Evolutionary conservation across 2,113 vertebrate species (phyloP).

Genomic region (Charadrius vociferus): DNA sequence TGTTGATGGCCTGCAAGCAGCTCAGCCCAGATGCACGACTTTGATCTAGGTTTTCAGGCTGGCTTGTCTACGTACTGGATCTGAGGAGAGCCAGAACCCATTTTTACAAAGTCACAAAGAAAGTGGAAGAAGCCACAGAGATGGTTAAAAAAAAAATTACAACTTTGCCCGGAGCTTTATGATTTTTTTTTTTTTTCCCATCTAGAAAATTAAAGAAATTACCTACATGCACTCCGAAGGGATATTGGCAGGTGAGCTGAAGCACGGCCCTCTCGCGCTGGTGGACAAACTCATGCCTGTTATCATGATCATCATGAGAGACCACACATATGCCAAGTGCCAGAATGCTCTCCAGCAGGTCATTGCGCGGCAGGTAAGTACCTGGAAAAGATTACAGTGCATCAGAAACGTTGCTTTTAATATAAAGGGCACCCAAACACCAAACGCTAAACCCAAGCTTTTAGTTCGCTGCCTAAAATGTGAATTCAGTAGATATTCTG

Average conservation of each 20-base stretch:
- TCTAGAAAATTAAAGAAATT: constrained; percentile 98
- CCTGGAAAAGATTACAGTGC: background rate
- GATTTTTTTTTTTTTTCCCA: background rate
- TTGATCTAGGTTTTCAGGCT: background rate
- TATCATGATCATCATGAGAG: constrained; percentile 99
- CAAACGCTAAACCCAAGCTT: background rate
- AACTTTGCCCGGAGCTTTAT: background rate
- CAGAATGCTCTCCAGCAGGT: constrained; percentile 98
- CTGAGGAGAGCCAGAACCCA: background rate
- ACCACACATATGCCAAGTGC: constrained; percentile 93
- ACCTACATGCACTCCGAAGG: constrained; percentile 99
- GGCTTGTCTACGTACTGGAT: fast-evolving
- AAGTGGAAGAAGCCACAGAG: background rate
- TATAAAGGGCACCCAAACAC: background rate
- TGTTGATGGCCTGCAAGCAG: background rate
- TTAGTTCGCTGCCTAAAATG: fast-evolving
- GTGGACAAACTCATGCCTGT: constrained; percentile 99
- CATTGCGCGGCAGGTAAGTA: constrained; percentile 88
- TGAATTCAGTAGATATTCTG: fast-evolving
- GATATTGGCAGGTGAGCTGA: constrained; percentile 95
- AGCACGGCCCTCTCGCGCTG: constrained; percentile 92
- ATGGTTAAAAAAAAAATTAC: fast-evolving
- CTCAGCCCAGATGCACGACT: background rate
- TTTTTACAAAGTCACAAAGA: background rate
- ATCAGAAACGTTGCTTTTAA: fast-evolving